Percentiles rank a stretch among this genome's conserved stretches.
These are phyloP conservation scores for Clarias laeviceps DNA, from an alignment of 2,797 vertebrate species.

Conservation along the genomic window DNA sequence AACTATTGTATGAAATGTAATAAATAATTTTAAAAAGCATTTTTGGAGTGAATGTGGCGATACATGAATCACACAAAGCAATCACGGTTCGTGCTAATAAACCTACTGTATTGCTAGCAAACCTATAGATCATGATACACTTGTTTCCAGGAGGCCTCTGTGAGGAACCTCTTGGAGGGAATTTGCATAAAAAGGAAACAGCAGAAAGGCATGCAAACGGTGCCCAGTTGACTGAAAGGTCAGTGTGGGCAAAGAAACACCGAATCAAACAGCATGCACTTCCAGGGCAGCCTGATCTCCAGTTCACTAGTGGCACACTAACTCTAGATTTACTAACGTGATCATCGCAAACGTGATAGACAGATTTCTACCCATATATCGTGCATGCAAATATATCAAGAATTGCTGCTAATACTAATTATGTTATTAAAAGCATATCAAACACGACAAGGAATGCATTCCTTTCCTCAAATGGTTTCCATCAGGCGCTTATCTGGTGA, in stretches of 20 bases:
- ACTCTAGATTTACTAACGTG: background rate
- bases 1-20: too few species aligned
- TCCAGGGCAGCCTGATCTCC: background rate
- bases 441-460: conserved; percentile 39
- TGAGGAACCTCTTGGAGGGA: conserved; percentile 57
- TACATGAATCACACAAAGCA: too few species aligned
- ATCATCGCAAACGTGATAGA: background rate
- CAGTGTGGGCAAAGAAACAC: conserved; percentile 53
- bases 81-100: background rate
- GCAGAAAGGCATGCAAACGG: conserved; percentile 71
- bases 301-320: conserved; percentile 9
- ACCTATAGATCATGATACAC: background rate
- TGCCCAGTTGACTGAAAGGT: conserved; percentile 73
- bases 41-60: too few species aligned
- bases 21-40: too few species aligned
- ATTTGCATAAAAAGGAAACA: conserved; percentile 73
- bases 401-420: conserved; percentile 38
- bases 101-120: background rate
- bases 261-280: conserved; percentile 38
- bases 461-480: conserved; percentile 49
- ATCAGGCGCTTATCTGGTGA: conserved; percentile 46
- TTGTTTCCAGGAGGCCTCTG: conserved; percentile 40
- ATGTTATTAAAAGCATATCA: conserved; percentile 46
- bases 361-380: background rate
- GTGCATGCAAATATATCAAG: background rate